Base-by-base conservation (phyloP, 2,797 vertebrate genomes). In the Enteromius unitaeniatus region DNA sequence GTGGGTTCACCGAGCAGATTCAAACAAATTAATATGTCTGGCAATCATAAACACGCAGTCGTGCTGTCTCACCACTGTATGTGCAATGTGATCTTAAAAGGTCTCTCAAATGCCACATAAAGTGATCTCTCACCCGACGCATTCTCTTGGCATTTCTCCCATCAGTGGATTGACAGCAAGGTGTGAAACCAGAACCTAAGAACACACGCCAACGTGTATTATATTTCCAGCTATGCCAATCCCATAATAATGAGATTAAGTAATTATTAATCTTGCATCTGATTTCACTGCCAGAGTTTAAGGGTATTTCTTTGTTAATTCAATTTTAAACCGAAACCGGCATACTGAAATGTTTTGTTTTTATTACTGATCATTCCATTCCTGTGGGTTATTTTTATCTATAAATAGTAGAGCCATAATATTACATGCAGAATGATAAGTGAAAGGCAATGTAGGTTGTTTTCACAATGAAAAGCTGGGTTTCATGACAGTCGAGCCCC, bases 401-500 rank as follows among this genome's bases (percentile, higher is more conserved):
- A 70, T 72, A 34, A 77, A 73, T 83, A 65, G 55, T 55, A 81
- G 49, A 81, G 68, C 85, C 83, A 81, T 74, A 53, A 79, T 83
- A 87, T 89, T 82, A 86, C 86, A 89, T 70, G 53, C 83, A 64
- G 85, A 90, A 87, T 51, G 84, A 79, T 89, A 87, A 87, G 80
- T 31, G 86, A 87, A 90, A 79, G 45, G 82, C 79, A 86, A 86
- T 86, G 53, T 7, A n/a, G 67, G 37, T 73, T 79, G 40, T 75
- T 68, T 91, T 88, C 90, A 88, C 58, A 78, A 90, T 89, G 84
- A 89, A 90, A 89, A 86, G 79, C 72, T 37, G 37, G 83, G 82
- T 92, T 92, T 89, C 87, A 90, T 92, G 87, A 89, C 89, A 89
- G 87, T 78, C 31, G 75, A 87, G 73, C 34, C 88, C 83, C 85